Conservation (phyloP, 2,113 vertebrate species). For the Cathartes aura region DNA sequence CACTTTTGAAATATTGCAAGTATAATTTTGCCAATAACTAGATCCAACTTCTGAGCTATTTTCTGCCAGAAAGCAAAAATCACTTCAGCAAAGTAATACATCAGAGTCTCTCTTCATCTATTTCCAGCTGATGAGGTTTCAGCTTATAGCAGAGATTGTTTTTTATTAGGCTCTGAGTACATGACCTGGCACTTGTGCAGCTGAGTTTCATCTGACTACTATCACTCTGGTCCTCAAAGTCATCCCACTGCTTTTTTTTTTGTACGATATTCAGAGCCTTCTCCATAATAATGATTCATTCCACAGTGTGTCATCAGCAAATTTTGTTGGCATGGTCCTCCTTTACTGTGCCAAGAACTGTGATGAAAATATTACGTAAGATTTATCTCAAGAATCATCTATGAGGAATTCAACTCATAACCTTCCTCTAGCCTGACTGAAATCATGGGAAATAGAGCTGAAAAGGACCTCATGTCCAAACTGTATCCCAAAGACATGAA, state of each 20-base stretch:
- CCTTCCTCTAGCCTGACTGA: not conserved
- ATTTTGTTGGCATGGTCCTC: constrained; percentile 22
- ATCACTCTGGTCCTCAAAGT: not conserved
- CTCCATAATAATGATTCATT: constrained; percentile 53
- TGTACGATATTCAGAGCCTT: constrained; percentile 15
- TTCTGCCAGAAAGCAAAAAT: constrained; percentile 29
- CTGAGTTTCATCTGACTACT: constrained; percentile 20
- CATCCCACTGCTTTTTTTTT: not conserved
- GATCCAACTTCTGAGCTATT: not conserved
- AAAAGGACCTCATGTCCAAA: not conserved
- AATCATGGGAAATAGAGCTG: not conserved
- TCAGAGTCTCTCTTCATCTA: not conserved
- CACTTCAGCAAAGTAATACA: not conserved
- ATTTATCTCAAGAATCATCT: constrained; percentile 20
- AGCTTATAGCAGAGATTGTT: not conserved
- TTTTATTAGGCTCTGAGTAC: not conserved
- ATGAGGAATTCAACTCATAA: not conserved
- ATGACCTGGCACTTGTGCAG: not conserved
- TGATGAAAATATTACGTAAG: constrained; percentile 54
- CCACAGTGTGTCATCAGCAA: constrained; percentile 42
- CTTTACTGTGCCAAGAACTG: not conserved
- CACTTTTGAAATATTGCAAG: not conserved
- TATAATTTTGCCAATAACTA: not conserved
- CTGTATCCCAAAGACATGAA: not conserved
- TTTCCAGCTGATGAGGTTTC: constrained; percentile 29